Evolutionary conservation across 2,797 vertebrate species (phyloP), one percentile per base, ranked within the genome.

Genomic region (Glossophaga mutica): DNA sequence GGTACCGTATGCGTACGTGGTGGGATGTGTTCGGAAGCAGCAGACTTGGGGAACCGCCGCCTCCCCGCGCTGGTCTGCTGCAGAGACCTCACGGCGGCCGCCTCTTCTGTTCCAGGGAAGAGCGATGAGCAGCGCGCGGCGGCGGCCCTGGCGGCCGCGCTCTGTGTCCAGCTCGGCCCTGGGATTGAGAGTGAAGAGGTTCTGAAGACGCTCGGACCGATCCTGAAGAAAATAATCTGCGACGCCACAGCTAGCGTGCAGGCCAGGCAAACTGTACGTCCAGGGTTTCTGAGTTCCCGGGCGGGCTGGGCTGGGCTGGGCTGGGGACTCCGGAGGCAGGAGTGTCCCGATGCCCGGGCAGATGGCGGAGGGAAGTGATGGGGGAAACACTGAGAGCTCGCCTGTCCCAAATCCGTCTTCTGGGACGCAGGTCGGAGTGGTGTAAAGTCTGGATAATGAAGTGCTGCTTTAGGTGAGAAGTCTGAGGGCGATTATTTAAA

Each of bases 1-100:
- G 1, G 18, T 2, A 14, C 39, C 15, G 12, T 4, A 4, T 57
- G 22, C 3, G 2, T 34, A 9, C 9, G 2, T 0, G 32, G 32
- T 3, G 46, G 44, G 44, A 15, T 3, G 29, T 19, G 8, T 7
- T n/a, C 2, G 44, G 73, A 6, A 57, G 3, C 55, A 9, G 59
- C 65, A 4, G 65, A 21, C 11, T 3, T 19, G 65, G 65, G 65
- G n/a, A 2, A 10, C n/a, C 16, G 7, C 62, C 2, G 62, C 62
- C 29, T 57, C 18, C 15, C 1, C 2, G 15, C 29, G 16, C n/a
- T 19, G 65, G 16, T 34, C 65, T 4, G 6, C n/a, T 9, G 65
- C 7, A 0, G n/a, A 4, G 16, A 34, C n/a, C 4, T 67, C 8
- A 34, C 59, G 19, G n/a, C 12, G 3, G 74, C 19, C 7, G 18